Conservation (phyloP, 1,140 invertebrate species). For the Andricus grossulariae region DNA sequence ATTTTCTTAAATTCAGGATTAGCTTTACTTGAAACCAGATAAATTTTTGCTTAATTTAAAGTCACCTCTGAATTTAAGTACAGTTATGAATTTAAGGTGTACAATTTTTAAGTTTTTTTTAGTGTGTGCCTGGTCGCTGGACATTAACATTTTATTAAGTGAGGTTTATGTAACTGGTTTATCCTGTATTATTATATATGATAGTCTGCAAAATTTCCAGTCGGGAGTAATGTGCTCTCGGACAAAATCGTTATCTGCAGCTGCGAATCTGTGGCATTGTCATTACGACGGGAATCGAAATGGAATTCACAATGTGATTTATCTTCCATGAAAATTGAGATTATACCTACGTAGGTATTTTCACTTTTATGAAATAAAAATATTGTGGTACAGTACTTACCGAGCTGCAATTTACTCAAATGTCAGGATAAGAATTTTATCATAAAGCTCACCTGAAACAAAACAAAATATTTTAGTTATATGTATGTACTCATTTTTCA, state of each 20-base stretch:
- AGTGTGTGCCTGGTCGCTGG: no score
- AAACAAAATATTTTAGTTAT: not conserved
- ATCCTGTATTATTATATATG: not conserved
- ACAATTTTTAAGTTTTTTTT: no score
- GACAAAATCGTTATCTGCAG: conserved; percentile 28
- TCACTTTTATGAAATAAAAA: conserved; percentile 1
- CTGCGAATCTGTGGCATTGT: conserved; percentile 26
- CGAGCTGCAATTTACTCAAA: not conserved
- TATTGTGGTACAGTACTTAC: not conserved
- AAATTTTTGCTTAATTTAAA: no score
- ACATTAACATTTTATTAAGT: no score
- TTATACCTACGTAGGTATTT: not conserved
- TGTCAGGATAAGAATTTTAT: not conserved
- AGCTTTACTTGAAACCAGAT: no score
- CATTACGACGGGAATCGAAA: conserved; percentile 10
- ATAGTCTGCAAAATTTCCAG: not conserved
- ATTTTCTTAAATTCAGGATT: no score
- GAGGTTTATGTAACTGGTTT: no score
- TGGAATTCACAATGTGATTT: conserved; percentile 21
- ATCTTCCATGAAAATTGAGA: conserved; percentile 15
- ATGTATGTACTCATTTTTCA: no score
- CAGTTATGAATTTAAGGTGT: no score
- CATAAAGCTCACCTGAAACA: conserved; percentile 13
- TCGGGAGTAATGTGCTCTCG: not conserved
- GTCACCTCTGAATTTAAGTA: no score